Evolutionary conservation across 2,797 vertebrate species (phyloP).

Genomic region (Masticophis lateralis): DNA sequence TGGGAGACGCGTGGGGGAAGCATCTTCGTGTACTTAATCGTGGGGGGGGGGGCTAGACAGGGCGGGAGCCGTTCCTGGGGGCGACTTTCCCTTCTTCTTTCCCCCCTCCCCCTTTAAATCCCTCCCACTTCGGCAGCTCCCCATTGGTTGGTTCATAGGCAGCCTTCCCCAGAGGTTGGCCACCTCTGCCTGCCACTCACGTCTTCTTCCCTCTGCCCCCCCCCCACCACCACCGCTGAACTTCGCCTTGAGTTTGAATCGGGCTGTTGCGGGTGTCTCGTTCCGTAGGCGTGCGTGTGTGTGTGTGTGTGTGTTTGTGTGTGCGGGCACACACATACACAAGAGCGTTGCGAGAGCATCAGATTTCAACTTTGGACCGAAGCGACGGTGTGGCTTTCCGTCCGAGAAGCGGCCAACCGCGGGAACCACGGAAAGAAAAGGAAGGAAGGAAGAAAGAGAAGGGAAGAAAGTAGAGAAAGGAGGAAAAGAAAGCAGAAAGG

Average conservation of each 20-base stretch:
- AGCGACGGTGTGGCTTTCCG: background rate
- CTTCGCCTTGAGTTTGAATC: conserved; percentile 10
- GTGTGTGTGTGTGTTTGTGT: background rate
- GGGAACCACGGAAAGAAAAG: background rate
- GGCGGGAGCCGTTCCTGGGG: background rate
- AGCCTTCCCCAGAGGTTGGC: conserved; percentile 52
- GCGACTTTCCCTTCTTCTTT: background rate
- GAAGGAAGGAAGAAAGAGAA: background rate
- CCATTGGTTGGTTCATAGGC: conserved; percentile 63
- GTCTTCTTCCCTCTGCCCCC: background rate
- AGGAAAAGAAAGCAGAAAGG: accelerated
- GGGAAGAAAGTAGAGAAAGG: background rate
- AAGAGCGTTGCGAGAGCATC: background rate
- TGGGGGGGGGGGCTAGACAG: too few species aligned
- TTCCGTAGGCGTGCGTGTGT: too few species aligned
- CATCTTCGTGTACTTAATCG: background rate
- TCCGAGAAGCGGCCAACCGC: background rate
- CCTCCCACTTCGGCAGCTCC: background rate
- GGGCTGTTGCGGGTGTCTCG: background rate
- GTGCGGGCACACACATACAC: too few species aligned
- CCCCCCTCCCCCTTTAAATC: background rate
- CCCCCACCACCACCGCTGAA: background rate
- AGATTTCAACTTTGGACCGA: conserved; percentile 6
- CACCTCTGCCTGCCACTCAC: accelerated
- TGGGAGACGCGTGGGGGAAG: too few species aligned